A percentile compares a stretch with the other conserved stretches of the same genome.
Evolutionary conservation across 1,140 invertebrate genomes (phyloP).

Genomic region (Polyergus mexicanus): DNA sequence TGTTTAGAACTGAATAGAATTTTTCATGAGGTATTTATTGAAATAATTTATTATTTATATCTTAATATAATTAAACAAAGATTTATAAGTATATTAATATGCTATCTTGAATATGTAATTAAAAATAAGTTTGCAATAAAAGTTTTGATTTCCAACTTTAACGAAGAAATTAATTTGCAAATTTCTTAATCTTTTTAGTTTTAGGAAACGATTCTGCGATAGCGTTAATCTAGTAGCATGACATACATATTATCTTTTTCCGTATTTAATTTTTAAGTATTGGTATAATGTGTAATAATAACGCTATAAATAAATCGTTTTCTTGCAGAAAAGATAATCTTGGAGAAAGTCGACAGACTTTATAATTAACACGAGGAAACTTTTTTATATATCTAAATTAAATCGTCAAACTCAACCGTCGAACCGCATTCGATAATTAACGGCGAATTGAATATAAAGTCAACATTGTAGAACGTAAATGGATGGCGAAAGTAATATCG

Average conservation of each 20-base stretch:
- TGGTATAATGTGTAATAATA: not conserved
- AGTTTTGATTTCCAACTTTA: slow-evolving; percentile 21
- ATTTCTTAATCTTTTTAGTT: slow-evolving; percentile 12
- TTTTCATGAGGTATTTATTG: slow-evolving; percentile 8
- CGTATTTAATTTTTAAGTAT: slow-evolving; percentile 10
- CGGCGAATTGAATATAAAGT: slow-evolving; percentile 10
- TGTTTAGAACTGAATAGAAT: too few species aligned
- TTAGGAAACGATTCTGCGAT: not conserved
- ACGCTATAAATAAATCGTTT: not conserved
- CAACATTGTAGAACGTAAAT: slow-evolving; percentile 4
- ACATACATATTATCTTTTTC: not conserved
- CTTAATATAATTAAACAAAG: slow-evolving; percentile 14
- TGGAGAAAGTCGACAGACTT: slow-evolving; percentile 25
- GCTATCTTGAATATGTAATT: not conserved
- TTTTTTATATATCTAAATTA: slow-evolving; percentile 36
- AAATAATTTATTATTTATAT: not conserved
- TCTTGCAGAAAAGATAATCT: not conserved
- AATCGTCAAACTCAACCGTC: not conserved
- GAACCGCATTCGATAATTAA: slow-evolving; percentile 31
- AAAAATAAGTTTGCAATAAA: not conserved
- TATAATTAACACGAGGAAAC: slow-evolving; percentile 23
- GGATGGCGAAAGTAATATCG: slow-evolving; percentile 15
- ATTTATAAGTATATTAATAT: not conserved
- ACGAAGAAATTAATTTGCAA: slow-evolving; percentile 17
- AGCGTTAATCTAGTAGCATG: not conserved